A percentile compares a stretch with the other conserved stretches of the same genome.
Conservation (phyloP, 2,888 invertebrate species). For the Archips crataeganus region DNA sequence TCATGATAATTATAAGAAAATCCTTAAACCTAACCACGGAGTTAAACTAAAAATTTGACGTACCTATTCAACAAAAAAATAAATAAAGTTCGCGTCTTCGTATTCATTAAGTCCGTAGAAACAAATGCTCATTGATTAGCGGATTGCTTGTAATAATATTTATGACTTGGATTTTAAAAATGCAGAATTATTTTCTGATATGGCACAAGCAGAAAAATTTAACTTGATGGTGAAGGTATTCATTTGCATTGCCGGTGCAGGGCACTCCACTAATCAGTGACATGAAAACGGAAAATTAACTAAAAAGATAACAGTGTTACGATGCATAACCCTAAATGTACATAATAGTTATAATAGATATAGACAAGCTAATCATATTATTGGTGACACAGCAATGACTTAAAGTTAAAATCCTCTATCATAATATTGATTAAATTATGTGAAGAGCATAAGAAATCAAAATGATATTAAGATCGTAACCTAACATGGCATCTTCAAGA, state of each 20-base stretch:
- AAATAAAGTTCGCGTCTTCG: constrained; percentile 44
- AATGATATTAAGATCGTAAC: constrained; percentile 69
- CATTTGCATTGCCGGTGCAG: constrained; percentile 9
- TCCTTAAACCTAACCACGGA: constrained; percentile 71
- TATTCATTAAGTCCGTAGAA: constrained; percentile 48
- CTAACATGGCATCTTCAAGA: constrained; percentile 74
- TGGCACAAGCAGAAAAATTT: constrained; percentile 67
- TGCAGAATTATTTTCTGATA: constrained; percentile 61
- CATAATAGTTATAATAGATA: constrained; percentile 64
- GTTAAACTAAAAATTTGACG: constrained; percentile 60
- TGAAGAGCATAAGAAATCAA: constrained; percentile 64
- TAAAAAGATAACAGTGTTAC: constrained; percentile 59
- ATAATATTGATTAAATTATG: constrained; percentile 67
- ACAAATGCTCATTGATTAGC: constrained; percentile 69
- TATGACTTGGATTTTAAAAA: constrained; percentile 44
- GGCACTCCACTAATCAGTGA: constrained; percentile 69
- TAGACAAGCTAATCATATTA: constrained; percentile 81
- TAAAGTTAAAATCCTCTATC: constrained; percentile 75
- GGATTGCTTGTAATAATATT: constrained; percentile 51
- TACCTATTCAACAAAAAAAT: constrained; percentile 56
- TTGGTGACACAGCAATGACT: constrained; percentile 85
- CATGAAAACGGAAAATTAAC: constrained; percentile 53
- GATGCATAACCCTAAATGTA: constrained; percentile 63
- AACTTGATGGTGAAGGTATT: constrained; percentile 44
- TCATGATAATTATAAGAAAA: constrained; percentile 77